Percentiles rank a stretch among this genome's conserved stretches.
These are phyloP conservation scores for Oryzias sinensis DNA, from an alignment of 2,797 vertebrate genomes.

Conservation along the genomic window DNA sequence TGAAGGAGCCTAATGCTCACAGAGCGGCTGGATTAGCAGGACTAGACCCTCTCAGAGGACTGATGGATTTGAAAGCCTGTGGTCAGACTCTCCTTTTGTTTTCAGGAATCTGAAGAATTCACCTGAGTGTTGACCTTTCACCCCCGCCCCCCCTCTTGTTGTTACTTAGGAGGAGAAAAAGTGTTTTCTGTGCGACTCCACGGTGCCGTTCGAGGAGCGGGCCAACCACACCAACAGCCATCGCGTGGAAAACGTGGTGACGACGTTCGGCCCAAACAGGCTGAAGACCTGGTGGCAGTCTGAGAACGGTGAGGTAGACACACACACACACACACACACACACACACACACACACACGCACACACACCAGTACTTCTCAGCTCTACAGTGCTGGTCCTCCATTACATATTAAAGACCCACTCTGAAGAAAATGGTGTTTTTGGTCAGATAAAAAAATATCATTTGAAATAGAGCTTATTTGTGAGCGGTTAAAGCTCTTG, in stretches of 20 bases:
- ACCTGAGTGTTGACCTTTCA: background rate
- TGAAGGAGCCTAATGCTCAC: too few species aligned
- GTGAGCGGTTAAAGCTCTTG: too few species aligned
- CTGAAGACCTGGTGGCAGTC: conserved; percentile 99
- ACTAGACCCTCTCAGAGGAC: too few species aligned
- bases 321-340: too few species aligned
- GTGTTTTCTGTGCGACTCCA: conserved; percentile 91
- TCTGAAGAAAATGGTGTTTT: too few species aligned
- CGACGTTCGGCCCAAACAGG: conserved; percentile 90
- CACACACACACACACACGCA: too few species aligned
- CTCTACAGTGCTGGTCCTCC: too few species aligned
- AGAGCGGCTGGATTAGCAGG: too few species aligned
- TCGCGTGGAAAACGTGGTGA: conserved; percentile 93
- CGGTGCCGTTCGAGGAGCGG: conserved; percentile 75
- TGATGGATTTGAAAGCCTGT: background rate
- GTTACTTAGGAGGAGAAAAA: conserved; percentile 92
- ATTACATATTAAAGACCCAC: too few species aligned
- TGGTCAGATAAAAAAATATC: too few species aligned
- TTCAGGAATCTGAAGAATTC: conserved; percentile 58
- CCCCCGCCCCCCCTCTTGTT: background rate
- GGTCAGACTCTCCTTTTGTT: conserved; percentile 10
- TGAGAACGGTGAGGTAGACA: conserved; percentile 84
- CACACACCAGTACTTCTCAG: too few species aligned
- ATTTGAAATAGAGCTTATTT: too few species aligned
- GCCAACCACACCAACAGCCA: conserved; percentile 82